phyloP scores from a whole-genome alignment of 1,140 invertebrate species.

The Rhopalosiphum padi region DNA sequence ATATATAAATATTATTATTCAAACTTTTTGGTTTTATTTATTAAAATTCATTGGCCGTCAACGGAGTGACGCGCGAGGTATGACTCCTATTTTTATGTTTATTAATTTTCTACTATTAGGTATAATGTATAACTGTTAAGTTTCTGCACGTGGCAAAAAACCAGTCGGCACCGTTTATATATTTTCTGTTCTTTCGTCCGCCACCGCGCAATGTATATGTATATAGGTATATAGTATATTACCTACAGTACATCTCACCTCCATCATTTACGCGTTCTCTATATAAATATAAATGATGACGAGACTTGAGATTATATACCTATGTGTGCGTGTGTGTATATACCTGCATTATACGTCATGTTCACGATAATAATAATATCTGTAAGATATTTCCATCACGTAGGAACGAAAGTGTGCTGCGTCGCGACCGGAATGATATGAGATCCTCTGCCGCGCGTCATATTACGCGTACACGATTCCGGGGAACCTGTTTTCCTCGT shows the following conservation, averaged over 20 bases:
- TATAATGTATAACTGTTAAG: too few species aligned
- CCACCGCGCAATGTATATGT: neutral
- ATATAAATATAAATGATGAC: neutral
- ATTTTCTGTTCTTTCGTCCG: neutral
- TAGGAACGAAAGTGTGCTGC: conserved; percentile 39
- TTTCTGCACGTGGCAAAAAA: too few species aligned
- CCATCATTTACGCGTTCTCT: neutral
- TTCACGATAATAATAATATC: neutral
- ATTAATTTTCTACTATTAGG: neutral
- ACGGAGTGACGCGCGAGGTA: neutral
- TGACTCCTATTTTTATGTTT: neutral
- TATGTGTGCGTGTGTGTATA: neutral
- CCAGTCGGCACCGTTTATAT: neutral
- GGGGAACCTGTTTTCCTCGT: conserved; percentile 25
- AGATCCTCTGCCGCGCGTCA: conserved; percentile 13
- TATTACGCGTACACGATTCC: conserved; percentile 17
- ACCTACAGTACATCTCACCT: neutral
- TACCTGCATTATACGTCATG: neutral
- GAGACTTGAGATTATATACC: neutral
- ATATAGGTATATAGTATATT: neutral
- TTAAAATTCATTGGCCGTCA: neutral
- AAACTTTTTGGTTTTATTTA: neutral
- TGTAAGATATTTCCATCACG: conserved; percentile 53
- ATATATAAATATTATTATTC: neutral
- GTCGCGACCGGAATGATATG: conserved; percentile 33